phyloP scores from a whole-genome alignment of 2,797 vertebrate species.

The Tarsius wallacei region DNA sequence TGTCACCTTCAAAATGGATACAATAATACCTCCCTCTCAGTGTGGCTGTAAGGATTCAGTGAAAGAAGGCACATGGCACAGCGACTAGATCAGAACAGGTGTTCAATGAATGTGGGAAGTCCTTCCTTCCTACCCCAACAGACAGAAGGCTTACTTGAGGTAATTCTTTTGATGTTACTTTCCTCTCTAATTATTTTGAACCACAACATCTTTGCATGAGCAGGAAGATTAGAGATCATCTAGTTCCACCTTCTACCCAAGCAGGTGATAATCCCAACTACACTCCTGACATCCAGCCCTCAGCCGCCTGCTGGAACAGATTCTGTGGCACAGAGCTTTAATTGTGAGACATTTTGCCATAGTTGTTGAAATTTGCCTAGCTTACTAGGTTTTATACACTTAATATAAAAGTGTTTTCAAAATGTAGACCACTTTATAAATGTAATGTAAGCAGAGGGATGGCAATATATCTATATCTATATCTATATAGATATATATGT shows the following conservation, averaged over 20 bases:
- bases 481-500: too few species aligned
- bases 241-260: neutral
- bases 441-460: neutral
- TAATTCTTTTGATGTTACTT: neutral
- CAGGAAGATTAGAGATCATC: constrained; percentile 17
- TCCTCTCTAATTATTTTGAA: neutral
- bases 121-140: neutral
- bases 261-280: neutral
- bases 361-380: constrained; percentile 43
- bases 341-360: neutral
- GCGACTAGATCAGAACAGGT: neutral
- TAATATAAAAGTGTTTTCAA: neutral
- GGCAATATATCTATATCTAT: neutral
- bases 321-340: neutral
- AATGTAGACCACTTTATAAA: constrained; percentile 19
- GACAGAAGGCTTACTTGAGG: neutral
- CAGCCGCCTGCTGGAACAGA: neutral
- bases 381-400: constrained; percentile 37
- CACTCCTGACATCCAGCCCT: neutral
- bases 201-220: neutral
- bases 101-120: neutral
- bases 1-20: neutral
- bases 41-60: neutral
- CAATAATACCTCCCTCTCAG: neutral
- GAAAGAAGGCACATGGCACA: neutral